Conservation (phyloP, 2,797 vertebrate genomes). For the Sebastes matsubarae region DNA sequence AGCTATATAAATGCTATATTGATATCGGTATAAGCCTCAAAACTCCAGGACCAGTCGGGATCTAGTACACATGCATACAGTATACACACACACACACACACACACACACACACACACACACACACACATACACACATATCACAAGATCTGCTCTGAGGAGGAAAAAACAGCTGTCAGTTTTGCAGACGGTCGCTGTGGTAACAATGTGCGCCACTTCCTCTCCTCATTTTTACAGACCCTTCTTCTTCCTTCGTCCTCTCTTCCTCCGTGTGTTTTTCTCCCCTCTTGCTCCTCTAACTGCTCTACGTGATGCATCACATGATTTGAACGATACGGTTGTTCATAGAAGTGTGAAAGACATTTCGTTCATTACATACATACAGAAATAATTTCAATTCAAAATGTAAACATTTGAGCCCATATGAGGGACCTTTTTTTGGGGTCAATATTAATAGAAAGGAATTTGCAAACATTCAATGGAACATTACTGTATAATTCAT, state of each 20-base stretch:
- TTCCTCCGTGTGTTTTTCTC: neutral
- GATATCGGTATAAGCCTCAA: neutral
- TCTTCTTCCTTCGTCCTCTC: neutral
- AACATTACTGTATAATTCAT: neutral
- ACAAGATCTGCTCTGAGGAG: constrained; percentile 4
- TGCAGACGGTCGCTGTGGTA: constrained; percentile 8
- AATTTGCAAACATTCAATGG: neutral
- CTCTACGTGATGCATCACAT: neutral
- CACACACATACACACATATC: neutral
- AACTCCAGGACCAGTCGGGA: neutral
- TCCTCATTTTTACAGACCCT: constrained; percentile 6
- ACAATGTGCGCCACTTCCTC: constrained; percentile 11
- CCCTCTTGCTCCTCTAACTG: neutral
- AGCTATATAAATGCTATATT: too few relatives aligned
- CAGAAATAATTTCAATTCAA: neutral
- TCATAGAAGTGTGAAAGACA: neutral
- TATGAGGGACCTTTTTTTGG: neutral
- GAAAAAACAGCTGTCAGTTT: constrained; percentile 22
- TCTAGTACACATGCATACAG: neutral
- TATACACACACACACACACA: neutral
- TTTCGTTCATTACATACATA: neutral
- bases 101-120: neutral
- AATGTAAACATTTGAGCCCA: neutral
- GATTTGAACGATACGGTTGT: neutral
- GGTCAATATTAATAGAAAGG: neutral